Percentiles rank a stretch among this genome's conserved stretches.
These are phyloP conservation scores for Perizoma affinitatum DNA, from an alignment of 2,888 invertebrate species.

Conservation along the genomic window DNA sequence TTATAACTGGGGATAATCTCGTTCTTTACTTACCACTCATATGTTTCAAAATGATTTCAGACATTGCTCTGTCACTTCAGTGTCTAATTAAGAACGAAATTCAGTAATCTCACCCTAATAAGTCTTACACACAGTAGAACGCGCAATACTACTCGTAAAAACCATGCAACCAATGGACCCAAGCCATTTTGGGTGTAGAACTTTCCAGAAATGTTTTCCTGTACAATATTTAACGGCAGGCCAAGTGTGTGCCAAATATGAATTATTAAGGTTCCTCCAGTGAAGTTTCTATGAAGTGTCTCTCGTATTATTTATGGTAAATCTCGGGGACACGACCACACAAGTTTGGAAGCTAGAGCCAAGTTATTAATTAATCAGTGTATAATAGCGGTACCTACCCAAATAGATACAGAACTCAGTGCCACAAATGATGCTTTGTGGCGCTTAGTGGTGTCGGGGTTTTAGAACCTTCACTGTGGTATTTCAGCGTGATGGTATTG, in stretches of 20 bases:
- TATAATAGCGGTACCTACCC: slow-evolving; percentile 14
- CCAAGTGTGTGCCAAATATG: slow-evolving; percentile 25
- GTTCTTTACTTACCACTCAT: too few species aligned
- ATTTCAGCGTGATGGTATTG: too few species aligned
- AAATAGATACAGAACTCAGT: slow-evolving; percentile 14
- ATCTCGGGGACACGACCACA: slow-evolving; percentile 20
- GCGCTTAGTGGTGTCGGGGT: not conserved
- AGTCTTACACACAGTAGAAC: too few species aligned
- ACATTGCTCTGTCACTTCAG: too few species aligned
- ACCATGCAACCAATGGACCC: slow-evolving; percentile 5
- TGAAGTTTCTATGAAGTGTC: slow-evolving; percentile 23
- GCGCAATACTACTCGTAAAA: not conserved
- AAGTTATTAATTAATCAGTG: slow-evolving; percentile 26
- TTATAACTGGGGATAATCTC: too few species aligned
- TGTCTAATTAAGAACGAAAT: too few species aligned
- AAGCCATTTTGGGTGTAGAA: slow-evolving; percentile 13
- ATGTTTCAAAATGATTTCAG: too few species aligned
- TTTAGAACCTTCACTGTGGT: slow-evolving; percentile 7
- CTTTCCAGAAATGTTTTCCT: slow-evolving; percentile 19
- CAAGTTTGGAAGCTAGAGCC: slow-evolving; percentile 16
- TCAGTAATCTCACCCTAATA: too few species aligned
- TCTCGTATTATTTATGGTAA: slow-evolving; percentile 29
- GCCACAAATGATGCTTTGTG: slow-evolving; percentile 9
- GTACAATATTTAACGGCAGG: slow-evolving; percentile 20
- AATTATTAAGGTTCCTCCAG: slow-evolving; percentile 26